Base-by-base conservation (phyloP, 2,888 invertebrate species). In the Thalpophila matura region DNA sequence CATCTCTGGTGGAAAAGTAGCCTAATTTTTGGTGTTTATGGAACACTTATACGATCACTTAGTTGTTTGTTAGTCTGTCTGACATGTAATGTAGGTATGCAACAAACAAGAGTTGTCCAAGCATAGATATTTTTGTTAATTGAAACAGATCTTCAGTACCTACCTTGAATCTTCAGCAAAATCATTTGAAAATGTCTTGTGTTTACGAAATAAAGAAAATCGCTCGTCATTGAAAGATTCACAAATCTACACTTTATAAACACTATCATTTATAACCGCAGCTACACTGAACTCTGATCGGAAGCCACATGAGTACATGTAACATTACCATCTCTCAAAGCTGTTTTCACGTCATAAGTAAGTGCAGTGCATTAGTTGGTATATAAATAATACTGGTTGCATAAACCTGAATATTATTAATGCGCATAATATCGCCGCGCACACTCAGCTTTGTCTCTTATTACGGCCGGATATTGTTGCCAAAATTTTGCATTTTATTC, bases 401-500 rank as follows among this genome's bases (percentile, higher is more conserved):
- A 69, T 74, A 75, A 79, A 80, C 82, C 71, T 76, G 79, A 71
- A 82, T 74, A 82, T 79, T 83, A 85, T 82, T 81, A 81, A 84
- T 85, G 83, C 74, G 73, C 79, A 77, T 79, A 86, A 84, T 81
- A 82, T 80, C 65, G 59, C 76, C 69, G 82, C 77, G 75, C 84
- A 83, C 77, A 84, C 85, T 83, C 82, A 85, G 83, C 77, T 54
- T 66, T 72, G 79, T 83, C 80, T 85, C 79, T 72, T 76, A 71
- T 83, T 81, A 83, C 76, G 64, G 69, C 54, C 86, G 83, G 71
- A 76, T 82, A 81, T 70, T 77, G 85, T 86, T 86, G 85, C 85
- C 85, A 86, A 86, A 84, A 86, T 83, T 83, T 83, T 81, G 82
- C 80, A 83, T 86, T 83, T 84, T 84, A 81, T 77, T 81, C 74